Evolutionary conservation across 2,888 invertebrate species (phyloP).

Genomic region (Epirrhoe alternata): DNA sequence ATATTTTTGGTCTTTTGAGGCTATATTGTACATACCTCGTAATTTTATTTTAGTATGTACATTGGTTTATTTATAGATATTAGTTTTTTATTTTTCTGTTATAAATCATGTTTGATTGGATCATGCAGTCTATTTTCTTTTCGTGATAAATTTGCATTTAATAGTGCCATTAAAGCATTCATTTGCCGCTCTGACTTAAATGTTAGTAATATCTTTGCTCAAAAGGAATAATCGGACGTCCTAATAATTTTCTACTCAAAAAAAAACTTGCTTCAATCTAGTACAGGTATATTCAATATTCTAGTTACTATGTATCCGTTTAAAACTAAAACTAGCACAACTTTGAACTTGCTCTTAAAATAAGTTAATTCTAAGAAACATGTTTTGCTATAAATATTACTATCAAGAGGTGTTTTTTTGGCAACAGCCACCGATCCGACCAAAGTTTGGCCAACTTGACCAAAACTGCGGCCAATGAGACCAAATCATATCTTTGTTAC

Average conservation of each 20-base stretch:
- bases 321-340: background rate
- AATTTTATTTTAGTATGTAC: conserved; percentile 59
- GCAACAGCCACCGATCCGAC: conserved; percentile 22
- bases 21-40: conserved; percentile 81
- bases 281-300: background rate
- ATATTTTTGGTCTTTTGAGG: conserved; percentile 72
- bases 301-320: conserved; percentile 2
- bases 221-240: conserved; percentile 21
- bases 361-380: conserved; percentile 1
- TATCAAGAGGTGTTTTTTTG: background rate
- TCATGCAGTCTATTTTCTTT: conserved; percentile 52
- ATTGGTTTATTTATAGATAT: conserved; percentile 47
- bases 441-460: conserved; percentile 28
- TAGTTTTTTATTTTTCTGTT: conserved; percentile 47
- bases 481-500: conserved; percentile 18
- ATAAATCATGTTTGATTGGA: conserved; percentile 49
- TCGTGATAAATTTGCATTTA: conserved; percentile 81
- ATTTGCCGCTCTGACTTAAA: conserved; percentile 51
- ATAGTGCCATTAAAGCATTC: conserved; percentile 71
- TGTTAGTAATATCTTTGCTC: conserved; percentile 39
- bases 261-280: conserved; percentile 5
- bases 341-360: background rate
- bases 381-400: background rate
- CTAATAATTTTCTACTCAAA: conserved; percentile 14
- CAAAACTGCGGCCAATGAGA: conserved; percentile 25